phyloP scores from a whole-genome alignment of 2,797 vertebrate species.

The Thunnus albacares region DNA sequence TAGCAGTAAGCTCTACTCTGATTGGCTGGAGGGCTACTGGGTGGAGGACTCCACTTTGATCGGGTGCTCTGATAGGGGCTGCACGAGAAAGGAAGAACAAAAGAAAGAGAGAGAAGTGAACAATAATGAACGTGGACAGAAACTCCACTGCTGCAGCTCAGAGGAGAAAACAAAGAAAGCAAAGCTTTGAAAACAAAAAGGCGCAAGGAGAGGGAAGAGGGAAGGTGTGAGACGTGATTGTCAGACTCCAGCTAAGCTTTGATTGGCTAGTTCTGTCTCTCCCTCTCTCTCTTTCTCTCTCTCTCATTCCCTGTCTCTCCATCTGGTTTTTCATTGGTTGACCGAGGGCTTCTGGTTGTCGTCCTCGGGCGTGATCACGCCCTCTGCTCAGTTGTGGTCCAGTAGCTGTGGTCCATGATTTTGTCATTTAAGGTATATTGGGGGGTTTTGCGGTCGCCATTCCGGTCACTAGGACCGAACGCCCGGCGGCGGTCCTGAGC shows the following conservation, averaged over 20 bases:
- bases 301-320: conserved; percentile 85
- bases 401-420: conserved; percentile 74
- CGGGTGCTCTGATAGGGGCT: conserved; percentile 42
- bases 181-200: conserved; percentile 66
- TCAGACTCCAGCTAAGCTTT: conserved; percentile 96
- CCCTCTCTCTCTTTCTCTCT: conserved; percentile 82
- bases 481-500: conserved; percentile 94
- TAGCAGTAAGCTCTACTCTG: conserved; percentile 63
- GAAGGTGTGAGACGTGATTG: conserved; percentile 94
- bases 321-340: conserved; percentile 86
- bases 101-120: conserved; percentile 32
- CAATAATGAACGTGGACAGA: conserved; percentile 36
- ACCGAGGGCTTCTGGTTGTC: conserved; percentile 71
- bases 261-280: conserved; percentile 85
- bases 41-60: conserved; percentile 57
- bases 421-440: conserved; percentile 62
- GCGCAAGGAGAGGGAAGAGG: conserved; percentile 71
- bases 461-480: conserved; percentile 93
- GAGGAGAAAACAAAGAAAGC: conserved; percentile 66
- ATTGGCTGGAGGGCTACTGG: conserved; percentile 67
- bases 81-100: conserved; percentile 25
- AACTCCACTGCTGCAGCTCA: conserved; percentile 59
- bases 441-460: conserved; percentile 39
- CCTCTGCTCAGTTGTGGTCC: conserved; percentile 75
- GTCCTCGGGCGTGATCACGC: conserved; percentile 46